Evolutionary conservation across 1,140 invertebrate species (phyloP).

Genomic region (Macrosteles quadrilineatus): DNA sequence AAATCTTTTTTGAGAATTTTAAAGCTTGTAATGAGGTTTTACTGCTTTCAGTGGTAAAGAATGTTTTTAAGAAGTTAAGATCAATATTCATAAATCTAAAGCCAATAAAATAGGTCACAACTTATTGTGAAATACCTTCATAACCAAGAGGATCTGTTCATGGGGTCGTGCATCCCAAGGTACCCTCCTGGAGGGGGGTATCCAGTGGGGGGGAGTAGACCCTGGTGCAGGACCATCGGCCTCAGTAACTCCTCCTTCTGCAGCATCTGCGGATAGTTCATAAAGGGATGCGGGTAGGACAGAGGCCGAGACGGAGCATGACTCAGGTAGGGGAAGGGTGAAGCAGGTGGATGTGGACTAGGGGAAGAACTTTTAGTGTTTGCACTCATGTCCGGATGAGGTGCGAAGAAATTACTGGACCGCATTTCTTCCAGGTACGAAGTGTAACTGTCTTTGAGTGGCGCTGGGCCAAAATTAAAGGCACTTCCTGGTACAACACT

Average conservation of each 20-base stretch:
- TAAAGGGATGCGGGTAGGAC: constrained; percentile 55
- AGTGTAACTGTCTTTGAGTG: constrained; percentile 55
- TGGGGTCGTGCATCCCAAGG: constrained; percentile 66
- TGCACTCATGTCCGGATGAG: constrained; percentile 44
- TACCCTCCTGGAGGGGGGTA: constrained; percentile 54
- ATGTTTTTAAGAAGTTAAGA: no score
- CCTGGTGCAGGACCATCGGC: constrained; percentile 58
- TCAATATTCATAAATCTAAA: neutral
- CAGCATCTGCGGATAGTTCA: constrained; percentile 65
- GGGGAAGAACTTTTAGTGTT: constrained; percentile 51
- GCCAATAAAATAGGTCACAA: no score
- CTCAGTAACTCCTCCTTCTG: constrained; percentile 59
- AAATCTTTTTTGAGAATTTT: no score
- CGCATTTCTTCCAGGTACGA: constrained; percentile 61
- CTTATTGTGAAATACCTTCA: constrained; percentile 32
- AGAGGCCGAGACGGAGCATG: constrained; percentile 52
- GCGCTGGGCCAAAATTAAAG: constrained; percentile 66
- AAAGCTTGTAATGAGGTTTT: no score
- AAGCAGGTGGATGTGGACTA: constrained; percentile 47
- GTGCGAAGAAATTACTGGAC: constrained; percentile 40
- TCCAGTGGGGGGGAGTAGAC: constrained; percentile 56
- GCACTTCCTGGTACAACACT: constrained; percentile 67
- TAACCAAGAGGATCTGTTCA: constrained; percentile 59
- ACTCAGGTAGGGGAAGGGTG: constrained; percentile 56
- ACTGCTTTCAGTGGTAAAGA: no score